Conservation (phyloP, 2,888 invertebrate genomes). For the Pollenia labialis region DNA sequence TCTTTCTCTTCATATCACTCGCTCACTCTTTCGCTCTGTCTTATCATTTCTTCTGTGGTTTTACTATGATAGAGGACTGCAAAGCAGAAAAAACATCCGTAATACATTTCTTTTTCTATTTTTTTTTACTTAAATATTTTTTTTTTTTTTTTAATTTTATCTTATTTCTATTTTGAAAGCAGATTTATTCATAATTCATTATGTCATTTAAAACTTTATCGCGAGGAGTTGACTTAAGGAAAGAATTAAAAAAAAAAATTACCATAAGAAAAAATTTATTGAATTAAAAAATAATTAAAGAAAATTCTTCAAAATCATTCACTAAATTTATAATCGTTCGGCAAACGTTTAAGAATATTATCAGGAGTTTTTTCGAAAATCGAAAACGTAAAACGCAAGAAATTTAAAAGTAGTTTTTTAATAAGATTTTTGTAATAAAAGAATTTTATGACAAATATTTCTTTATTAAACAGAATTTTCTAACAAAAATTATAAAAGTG, state of each 20-base stretch:
- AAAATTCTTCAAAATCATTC: background rate
- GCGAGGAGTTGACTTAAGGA: slow-evolving; percentile 27
- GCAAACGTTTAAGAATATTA: too few relatives aligned
- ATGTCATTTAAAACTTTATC: slow-evolving; percentile 22
- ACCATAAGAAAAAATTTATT: background rate
- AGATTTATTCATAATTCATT: background rate
- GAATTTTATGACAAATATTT: too few relatives aligned
- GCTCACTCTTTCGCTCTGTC: background rate
- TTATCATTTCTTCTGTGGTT: slow-evolving; percentile 48
- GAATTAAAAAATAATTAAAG: background rate
- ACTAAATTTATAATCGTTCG: background rate
- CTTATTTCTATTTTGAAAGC: slow-evolving; percentile 19
- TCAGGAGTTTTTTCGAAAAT: too few relatives aligned
- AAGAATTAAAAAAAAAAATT: background rate
- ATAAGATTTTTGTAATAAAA: too few relatives aligned
- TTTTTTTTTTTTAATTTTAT: slow-evolving; percentile 27
- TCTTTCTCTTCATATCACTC: slow-evolving; percentile 2
- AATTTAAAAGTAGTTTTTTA: too few relatives aligned
- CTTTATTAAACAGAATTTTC: too few relatives aligned
- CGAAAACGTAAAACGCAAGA: too few relatives aligned
- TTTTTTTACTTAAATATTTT: slow-evolving; percentile 16
- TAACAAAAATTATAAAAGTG: too few relatives aligned
- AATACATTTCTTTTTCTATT: slow-evolving; percentile 4
- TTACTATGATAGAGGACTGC: slow-evolving; percentile 4
- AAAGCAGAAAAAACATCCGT: slow-evolving; percentile 1